Evolutionary conservation across 64 coral and sea anemone species (phyloP).

Genomic region (Dendrophyllia cribrosa): DNA sequence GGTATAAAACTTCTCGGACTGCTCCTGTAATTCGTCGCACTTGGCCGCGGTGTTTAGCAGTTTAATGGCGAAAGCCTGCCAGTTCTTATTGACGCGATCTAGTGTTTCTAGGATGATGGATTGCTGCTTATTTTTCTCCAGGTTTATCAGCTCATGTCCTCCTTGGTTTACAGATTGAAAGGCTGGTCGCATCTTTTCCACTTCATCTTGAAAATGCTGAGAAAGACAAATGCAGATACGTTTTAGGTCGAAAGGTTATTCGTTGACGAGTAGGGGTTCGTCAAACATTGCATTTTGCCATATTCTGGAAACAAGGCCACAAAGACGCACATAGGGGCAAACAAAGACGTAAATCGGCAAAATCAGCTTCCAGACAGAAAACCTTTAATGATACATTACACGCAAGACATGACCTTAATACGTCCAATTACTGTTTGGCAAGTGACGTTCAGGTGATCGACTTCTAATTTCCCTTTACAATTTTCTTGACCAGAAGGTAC

Average conservation of each 20-base stretch:
- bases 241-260: background rate
- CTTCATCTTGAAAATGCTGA: constrained; percentile 93
- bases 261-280: too few species aligned
- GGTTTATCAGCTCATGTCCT: constrained; percentile 93
- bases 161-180: constrained; percentile 97
- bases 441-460: too few species aligned
- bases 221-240: background rate
- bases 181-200: constrained; percentile 84
- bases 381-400: too few species aligned
- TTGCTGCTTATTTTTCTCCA: constrained; percentile 89
- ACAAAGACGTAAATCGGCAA: background rate
- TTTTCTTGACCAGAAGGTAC: too few species aligned
- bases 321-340: too few species aligned
- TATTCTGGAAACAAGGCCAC: background rate
- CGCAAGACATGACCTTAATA: too few species aligned
- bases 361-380: background rate
- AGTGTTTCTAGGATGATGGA: constrained; percentile 90
- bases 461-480: too few species aligned
- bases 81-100: constrained; percentile 93
- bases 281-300: background rate
- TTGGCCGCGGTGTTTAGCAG: constrained; percentile 85
- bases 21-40: constrained; percentile 87
- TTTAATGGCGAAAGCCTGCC: constrained; percentile 94
- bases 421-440: too few species aligned
- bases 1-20: constrained; percentile 84